Evolutionary conservation across 2,888 invertebrate species (phyloP).

Genomic region (Tenthredo distinguenda): DNA sequence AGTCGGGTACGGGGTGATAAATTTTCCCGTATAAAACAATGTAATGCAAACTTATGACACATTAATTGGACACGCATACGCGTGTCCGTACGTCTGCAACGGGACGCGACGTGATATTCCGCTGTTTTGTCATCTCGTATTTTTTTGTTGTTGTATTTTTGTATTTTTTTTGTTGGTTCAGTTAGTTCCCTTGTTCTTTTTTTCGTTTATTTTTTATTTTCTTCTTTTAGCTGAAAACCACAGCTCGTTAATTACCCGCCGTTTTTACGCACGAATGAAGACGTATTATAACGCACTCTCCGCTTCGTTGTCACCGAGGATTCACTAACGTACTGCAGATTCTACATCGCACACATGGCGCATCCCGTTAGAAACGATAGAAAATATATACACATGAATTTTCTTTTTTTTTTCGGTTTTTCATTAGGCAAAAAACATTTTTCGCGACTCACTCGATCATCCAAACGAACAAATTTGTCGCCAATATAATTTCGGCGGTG

Average conservation of each 20-base stretch:
- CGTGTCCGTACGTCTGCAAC: slow-evolving; percentile 53
- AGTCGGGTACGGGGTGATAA: slow-evolving; percentile 57
- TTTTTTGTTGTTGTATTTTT: neutral
- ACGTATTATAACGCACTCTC: slow-evolving; percentile 38
- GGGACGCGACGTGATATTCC: slow-evolving; percentile 9
- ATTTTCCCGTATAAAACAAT: slow-evolving; percentile 63
- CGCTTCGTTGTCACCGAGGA: slow-evolving; percentile 51
- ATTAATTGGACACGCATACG: slow-evolving; percentile 71
- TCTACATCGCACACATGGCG: neutral
- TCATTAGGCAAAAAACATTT: neutral
- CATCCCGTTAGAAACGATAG: neutral
- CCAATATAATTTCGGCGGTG: neutral
- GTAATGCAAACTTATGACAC: slow-evolving; percentile 71
- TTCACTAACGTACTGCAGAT: neutral
- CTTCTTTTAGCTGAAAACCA: slow-evolving; percentile 2
- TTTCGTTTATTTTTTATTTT: neutral
- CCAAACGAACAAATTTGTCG: neutral
- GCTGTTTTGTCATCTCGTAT: neutral
- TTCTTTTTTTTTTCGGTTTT: neutral
- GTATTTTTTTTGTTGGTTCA: neutral
- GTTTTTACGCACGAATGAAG: slow-evolving; percentile 62
- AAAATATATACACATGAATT: neutral
- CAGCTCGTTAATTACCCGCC: slow-evolving; percentile 64
- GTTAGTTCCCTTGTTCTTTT: neutral
- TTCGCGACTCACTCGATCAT: neutral